These are phyloP conservation scores for Furcula furcula DNA, from an alignment of 2,888 invertebrate species.

Conservation along the genomic window DNA sequence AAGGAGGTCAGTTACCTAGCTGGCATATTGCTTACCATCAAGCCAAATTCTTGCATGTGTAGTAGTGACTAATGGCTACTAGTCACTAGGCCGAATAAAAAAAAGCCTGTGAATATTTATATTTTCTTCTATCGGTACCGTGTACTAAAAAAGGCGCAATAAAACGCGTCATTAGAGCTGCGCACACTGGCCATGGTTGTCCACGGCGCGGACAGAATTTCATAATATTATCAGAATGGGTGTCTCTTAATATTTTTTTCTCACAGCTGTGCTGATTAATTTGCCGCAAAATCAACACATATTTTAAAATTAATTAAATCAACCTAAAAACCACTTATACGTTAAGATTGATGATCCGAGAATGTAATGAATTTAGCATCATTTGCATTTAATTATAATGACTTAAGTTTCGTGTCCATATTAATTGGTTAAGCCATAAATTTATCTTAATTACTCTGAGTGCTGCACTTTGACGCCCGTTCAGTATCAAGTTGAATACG, in stretches of 20 bases:
- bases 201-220: slow-evolving; percentile 43
- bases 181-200: slow-evolving; percentile 61
- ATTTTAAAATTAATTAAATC: no score
- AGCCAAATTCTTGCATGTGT: no score
- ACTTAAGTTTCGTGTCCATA: not conserved
- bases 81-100: no score
- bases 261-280: no score
- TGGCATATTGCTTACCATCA: no score
- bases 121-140: slow-evolving; percentile 26
- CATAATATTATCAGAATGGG: no score
- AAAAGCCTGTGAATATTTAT: no score
- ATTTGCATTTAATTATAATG: slow-evolving; percentile 5
- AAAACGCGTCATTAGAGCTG: slow-evolving; percentile 68
- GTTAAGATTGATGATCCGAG: not conserved
- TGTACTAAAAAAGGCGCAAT: slow-evolving; percentile 66
- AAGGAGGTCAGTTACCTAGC: no score
- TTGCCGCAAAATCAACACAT: no score
- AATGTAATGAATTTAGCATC: slow-evolving; percentile 1
- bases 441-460: slow-evolving; percentile 4
- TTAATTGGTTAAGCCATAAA: slow-evolving; percentile 1
- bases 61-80: no score
- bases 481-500: slow-evolving; percentile 1
- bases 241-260: no score
- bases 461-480: not conserved
- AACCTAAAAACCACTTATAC: no score